These are phyloP conservation scores for silkworm (Bombyx mori) DNA, from an alignment of 1,140 invertebrate species.

Conservation along the genomic window DNA sequence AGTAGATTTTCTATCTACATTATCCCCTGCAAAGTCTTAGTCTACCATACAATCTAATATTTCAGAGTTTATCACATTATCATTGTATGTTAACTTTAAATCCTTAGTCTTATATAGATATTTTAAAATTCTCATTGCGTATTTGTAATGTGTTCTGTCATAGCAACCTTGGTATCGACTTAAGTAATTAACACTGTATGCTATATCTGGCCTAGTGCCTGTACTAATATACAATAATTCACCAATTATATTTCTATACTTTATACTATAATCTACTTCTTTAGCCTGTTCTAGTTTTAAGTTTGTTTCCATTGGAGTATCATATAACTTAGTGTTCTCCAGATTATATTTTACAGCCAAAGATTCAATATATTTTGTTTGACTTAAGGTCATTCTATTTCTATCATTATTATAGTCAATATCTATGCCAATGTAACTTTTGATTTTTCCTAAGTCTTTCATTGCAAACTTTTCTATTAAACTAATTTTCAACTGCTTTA, in stretches of 20 bases:
- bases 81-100: background rate
- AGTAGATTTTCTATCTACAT: constrained; percentile 43
- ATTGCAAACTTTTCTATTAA: background rate
- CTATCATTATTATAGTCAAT: constrained; percentile 34
- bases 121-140: background rate
- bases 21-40: constrained; percentile 48
- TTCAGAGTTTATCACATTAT: constrained; percentile 17
- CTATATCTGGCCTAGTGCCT: background rate
- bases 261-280: constrained; percentile 4
- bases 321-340: constrained; percentile 32
- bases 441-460: constrained; percentile 13
- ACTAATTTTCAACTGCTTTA: constrained; percentile 24
- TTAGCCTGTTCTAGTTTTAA: constrained; percentile 42
- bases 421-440: constrained; percentile 27
- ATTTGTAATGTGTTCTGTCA: background rate
- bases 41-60: constrained; percentile 43
- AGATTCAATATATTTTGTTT: constrained; percentile 52
- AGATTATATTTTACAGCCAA: constrained; percentile 38
- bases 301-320: constrained; percentile 59
- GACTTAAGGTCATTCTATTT: constrained; percentile 33
- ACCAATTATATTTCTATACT: background rate
- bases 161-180: background rate
- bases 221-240: constrained; percentile 1
- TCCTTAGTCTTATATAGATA: background rate
- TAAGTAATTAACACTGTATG: background rate